phyloP scores from a whole-genome alignment of 2,797 vertebrate species.

The Triplophysa yarkandensis region DNA sequence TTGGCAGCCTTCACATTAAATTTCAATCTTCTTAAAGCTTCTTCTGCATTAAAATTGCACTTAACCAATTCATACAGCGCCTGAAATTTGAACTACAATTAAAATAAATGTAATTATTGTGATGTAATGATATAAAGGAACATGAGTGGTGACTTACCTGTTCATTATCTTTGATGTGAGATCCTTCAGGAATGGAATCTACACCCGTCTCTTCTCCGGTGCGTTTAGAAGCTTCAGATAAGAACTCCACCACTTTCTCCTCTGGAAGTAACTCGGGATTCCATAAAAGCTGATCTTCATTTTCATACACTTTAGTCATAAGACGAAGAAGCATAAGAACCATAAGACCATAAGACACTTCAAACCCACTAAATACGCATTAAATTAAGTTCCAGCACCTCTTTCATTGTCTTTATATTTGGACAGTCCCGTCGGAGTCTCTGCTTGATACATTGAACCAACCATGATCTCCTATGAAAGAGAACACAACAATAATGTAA shows the following conservation, averaged over 20 bases:
- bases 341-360: neutral
- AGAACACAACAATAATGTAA: constrained; percentile 31
- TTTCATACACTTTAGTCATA: constrained; percentile 87
- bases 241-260: constrained; percentile 90
- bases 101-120: too few species aligned
- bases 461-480: constrained; percentile 94
- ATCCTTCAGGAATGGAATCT: constrained; percentile 91
- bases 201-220: constrained; percentile 92
- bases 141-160: constrained; percentile 75
- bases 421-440: constrained; percentile 89
- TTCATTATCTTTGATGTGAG: constrained; percentile 97
- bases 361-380: neutral
- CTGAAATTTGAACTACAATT: constrained; percentile 66
- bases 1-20: constrained; percentile 94
- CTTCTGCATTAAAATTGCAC: constrained; percentile 94
- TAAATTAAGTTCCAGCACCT: constrained; percentile 72
- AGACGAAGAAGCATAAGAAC: constrained; percentile 6
- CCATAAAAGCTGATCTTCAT: constrained; percentile 97
- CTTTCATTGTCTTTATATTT: constrained; percentile 95
- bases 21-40: constrained; percentile 89
- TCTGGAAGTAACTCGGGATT: constrained; percentile 91
- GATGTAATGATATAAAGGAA: neutral
- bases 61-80: constrained; percentile 96
- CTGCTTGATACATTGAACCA: constrained; percentile 98
- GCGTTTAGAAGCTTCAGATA: constrained; percentile 88